Percentiles rank a stretch among this genome's conserved stretches.
Conservation (phyloP, 2,797 vertebrate genomes). For the Mycteria americana region DNA sequence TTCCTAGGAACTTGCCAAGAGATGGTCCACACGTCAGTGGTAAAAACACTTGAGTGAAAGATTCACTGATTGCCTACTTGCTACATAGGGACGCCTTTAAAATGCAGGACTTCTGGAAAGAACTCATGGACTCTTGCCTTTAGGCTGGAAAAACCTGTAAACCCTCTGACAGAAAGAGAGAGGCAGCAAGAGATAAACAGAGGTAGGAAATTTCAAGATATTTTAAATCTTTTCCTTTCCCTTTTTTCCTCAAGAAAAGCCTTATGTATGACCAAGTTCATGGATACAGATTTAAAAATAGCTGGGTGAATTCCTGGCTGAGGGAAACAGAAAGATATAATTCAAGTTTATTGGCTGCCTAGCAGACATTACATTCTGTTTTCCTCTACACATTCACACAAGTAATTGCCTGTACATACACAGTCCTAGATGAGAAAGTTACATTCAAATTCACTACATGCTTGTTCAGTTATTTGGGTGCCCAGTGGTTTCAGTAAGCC, state of each 20-base stretch:
- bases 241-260: slow-evolving; percentile 5
- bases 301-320: slow-evolving; percentile 6
- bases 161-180: background rate
- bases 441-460: background rate
- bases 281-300: slow-evolving; percentile 19
- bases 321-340: slow-evolving; percentile 20
- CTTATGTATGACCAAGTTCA: background rate
- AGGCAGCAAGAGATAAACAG: slow-evolving; percentile 14
- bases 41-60: background rate
- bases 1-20: background rate
- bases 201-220: background rate
- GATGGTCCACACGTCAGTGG: background rate
- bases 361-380: background rate
- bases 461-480: background rate
- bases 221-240: slow-evolving; percentile 1
- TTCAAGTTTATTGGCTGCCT: slow-evolving; percentile 22
- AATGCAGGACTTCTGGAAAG: background rate
- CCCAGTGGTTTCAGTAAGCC: background rate
- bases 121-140: background rate
- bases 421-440: background rate
- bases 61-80: background rate
- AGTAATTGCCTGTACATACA: background rate
- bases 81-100: background rate
- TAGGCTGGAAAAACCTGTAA: background rate
- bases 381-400: background rate